Conservation (phyloP, 2,888 invertebrate genomes). For the Lasioglossum oenotherae region DNA sequence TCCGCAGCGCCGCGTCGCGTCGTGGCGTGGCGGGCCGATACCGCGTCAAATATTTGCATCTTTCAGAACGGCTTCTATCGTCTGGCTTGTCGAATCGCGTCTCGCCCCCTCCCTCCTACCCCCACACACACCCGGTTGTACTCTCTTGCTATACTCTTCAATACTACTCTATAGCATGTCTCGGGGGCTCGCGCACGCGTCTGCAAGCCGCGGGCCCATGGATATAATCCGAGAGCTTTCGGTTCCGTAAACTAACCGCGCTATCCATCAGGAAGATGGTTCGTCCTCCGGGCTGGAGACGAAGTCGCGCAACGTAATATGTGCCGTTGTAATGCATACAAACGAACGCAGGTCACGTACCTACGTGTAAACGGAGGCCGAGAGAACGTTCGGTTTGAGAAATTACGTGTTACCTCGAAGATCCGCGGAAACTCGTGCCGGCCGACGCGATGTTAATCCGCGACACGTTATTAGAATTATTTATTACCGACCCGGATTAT, state of each 20-base stretch:
- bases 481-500: not conserved
- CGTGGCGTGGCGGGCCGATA: conserved; percentile 5
- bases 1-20: not conserved
- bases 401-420: conserved; percentile 53
- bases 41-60: conserved; percentile 53
- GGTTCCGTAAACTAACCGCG: conserved; percentile 45
- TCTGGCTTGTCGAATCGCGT: conserved; percentile 40
- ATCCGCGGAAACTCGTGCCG: conserved; percentile 45
- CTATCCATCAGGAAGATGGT: conserved; percentile 49
- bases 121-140: not conserved
- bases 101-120: not conserved
- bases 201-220: not conserved
- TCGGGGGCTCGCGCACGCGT: not conserved
- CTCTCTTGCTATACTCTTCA: too few species aligned
- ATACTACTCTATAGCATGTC: not conserved
- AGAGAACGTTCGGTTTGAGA: conserved; percentile 54
- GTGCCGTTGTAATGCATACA: conserved; percentile 59
- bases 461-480: conserved; percentile 44
- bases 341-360: conserved; percentile 48
- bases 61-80: conserved; percentile 48
- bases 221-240: conserved; percentile 52
- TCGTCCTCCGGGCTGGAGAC: conserved; percentile 25
- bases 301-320: conserved; percentile 43
- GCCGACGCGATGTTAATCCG: conserved; percentile 34
- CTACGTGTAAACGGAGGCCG: conserved; percentile 47